These are phyloP conservation scores for Chloebia gouldiae DNA, from an alignment of 2,113 vertebrate genomes.

Conservation along the genomic window DNA sequence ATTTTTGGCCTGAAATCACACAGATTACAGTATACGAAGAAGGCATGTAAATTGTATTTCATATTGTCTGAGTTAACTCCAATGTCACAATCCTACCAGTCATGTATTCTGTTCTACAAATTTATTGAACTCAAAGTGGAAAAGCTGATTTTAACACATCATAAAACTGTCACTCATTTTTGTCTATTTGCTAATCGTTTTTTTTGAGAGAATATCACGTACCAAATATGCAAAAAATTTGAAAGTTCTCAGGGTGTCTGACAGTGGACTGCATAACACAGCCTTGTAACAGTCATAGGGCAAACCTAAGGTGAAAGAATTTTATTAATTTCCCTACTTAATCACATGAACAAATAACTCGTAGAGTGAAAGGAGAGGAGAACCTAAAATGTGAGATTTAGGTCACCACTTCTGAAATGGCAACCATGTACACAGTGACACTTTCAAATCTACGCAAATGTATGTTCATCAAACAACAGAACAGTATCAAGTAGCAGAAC, in stretches of 20 bases:
- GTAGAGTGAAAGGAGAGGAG: neutral
- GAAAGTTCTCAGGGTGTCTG: neutral
- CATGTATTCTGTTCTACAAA: neutral
- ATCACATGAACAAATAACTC: neutral
- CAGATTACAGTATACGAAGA: neutral
- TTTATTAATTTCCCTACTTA: neutral
- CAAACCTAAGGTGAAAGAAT: neutral
- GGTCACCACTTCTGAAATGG: neutral
- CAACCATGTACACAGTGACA: neutral
- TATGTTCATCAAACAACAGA: neutral
- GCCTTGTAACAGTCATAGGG: neutral
- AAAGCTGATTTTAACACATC: neutral
- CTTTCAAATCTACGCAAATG: neutral
- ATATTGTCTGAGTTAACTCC: neutral
- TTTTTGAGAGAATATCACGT: neutral
- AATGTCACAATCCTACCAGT: neutral
- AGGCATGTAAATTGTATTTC: constrained; percentile 1
- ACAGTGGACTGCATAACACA: neutral
- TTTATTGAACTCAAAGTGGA: neutral
- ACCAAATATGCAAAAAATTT: neutral
- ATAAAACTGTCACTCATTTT: neutral
- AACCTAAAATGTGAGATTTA: neutral
- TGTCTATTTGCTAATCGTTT: neutral
- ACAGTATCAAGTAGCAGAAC: neutral
- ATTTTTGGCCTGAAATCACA: constrained; percentile 20